Evolutionary conservation across 2,888 invertebrate species (phyloP).

Genomic region (Auanema freiburgensis): DNA sequence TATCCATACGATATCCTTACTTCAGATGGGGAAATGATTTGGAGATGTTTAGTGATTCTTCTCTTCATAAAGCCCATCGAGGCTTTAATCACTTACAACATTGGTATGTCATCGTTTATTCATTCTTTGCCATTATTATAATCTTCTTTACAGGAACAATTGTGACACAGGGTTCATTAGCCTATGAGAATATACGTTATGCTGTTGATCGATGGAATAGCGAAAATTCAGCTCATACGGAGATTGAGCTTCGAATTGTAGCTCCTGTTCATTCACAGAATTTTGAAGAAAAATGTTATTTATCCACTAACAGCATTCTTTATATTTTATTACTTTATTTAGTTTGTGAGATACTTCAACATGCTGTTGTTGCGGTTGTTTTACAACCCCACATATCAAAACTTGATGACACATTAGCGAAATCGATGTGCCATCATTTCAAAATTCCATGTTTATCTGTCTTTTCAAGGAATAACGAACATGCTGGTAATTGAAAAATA

Average conservation of each 20-base stretch:
- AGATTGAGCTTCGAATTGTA: constrained; percentile 42
- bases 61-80: background rate
- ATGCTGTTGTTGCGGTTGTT: constrained; percentile 55
- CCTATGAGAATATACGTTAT: constrained; percentile 54
- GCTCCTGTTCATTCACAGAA: constrained; percentile 36
- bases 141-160: constrained; percentile 30
- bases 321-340: constrained; percentile 19
- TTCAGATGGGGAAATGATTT: constrained; percentile 20
- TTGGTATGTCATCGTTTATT: constrained; percentile 9
- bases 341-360: constrained; percentile 61
- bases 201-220: constrained; percentile 59
- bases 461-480: constrained; percentile 31
- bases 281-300: constrained; percentile 41
- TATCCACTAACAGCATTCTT: background rate
- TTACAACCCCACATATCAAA: constrained; percentile 38
- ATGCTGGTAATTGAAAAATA: constrained; percentile 4
- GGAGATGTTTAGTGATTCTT: constrained; percentile 6
- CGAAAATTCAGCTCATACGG: constrained; percentile 42
- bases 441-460: constrained; percentile 34
- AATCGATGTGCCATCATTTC: constrained; percentile 58
- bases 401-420: constrained; percentile 45
- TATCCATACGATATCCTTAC: background rate
- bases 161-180: constrained; percentile 38
- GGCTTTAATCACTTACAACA: constrained; percentile 15
- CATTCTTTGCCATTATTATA: background rate